Evolutionary conservation across 2,113 vertebrate genomes (phyloP), one percentile per base, ranked within the genome.

Genomic region (Microtus richardsoni): DNA sequence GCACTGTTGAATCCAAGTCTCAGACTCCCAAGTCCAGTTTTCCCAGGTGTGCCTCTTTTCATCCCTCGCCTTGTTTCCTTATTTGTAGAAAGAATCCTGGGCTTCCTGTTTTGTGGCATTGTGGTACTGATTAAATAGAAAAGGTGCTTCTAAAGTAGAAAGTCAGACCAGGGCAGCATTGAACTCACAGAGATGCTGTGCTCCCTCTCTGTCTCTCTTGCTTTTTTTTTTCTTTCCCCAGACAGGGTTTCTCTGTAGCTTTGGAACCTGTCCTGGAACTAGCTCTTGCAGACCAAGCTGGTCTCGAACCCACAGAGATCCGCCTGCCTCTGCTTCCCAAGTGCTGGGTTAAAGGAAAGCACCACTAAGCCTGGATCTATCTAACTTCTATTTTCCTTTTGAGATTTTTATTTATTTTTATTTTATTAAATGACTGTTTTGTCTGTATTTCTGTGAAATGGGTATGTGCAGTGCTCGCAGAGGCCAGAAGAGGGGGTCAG

Each of bases 51-150:
- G 71, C n/a, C 33, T 68, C 41, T 91, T 88, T 82, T 71, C 28
- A 21, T 54, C 11, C 1, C 44, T 62, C 49, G 77, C 58, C 13
- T 52, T 19, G 19, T 30, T 79, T 85, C 47, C 41, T 85, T n/a
- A 64, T 64, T 79, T 93, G 28, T 41, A 85, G 79, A 89, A 93
- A 68, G 28, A 93, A 70, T 73, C 39, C n/a, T 84, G 82, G n/a
- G 22, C 21, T 14, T 85, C 54, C 33, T 74, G 21, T 91, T 58
- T 47, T 47, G 39, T 0, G 88, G 19, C n/a, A 89, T 28, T 73
- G 36, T 39, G 39, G 78, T 54, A 21, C 54, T 66, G 16, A 85
- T 66, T 62, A 66, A 88, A 62, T 54, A 39, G 28, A 68, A 17
- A 28, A 68, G 33, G 36, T 54, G 16, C 6, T 22, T 64, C 8